phyloP scores from a whole-genome alignment of 2,888 invertebrate species.

The Drosophila nigricruria region DNA sequence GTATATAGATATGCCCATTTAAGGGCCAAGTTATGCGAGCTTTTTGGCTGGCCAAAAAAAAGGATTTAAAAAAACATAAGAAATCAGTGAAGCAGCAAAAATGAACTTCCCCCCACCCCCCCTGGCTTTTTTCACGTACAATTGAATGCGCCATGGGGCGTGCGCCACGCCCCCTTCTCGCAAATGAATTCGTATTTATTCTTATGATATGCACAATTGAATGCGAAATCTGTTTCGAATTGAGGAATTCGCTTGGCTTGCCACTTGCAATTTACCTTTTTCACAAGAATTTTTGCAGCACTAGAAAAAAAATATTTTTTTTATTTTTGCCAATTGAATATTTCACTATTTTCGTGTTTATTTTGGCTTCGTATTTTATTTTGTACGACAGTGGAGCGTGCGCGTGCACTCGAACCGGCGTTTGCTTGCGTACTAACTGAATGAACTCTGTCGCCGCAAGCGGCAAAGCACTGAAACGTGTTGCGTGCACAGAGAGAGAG shows the following conservation, averaged over 20 bases:
- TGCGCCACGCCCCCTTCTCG: constrained; percentile 14
- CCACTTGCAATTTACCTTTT: constrained; percentile 33
- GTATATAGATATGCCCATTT: constrained; percentile 3
- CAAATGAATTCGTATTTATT: constrained; percentile 1
- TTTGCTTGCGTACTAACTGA: constrained; percentile 31
- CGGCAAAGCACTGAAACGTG: constrained; percentile 38
- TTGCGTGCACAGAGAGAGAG: constrained; percentile 30
- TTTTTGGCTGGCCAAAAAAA: constrained; percentile 1
- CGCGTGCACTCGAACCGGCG: constrained; percentile 29
- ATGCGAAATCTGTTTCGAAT: not conserved
- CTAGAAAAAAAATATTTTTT: constrained; percentile 20
- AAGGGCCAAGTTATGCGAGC: not conserved
- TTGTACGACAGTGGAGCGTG: not conserved
- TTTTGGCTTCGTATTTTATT: not conserved
- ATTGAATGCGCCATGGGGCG: constrained; percentile 53
- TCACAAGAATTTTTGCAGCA: constrained; percentile 27
- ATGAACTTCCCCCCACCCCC: constrained; percentile 26
- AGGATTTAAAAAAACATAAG: not conserved
- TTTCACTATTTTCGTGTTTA: constrained; percentile 6
- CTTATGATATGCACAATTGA: constrained; percentile 4
- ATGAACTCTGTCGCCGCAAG: constrained; percentile 20
- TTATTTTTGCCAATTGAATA: not conserved
- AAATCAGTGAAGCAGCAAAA: constrained; percentile 67
- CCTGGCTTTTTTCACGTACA: constrained; percentile 32
- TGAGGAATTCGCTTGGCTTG: constrained; percentile 9